Conservation (phyloP, 2,888 invertebrate genomes). For the Cremastobaeus sp. region DNA sequence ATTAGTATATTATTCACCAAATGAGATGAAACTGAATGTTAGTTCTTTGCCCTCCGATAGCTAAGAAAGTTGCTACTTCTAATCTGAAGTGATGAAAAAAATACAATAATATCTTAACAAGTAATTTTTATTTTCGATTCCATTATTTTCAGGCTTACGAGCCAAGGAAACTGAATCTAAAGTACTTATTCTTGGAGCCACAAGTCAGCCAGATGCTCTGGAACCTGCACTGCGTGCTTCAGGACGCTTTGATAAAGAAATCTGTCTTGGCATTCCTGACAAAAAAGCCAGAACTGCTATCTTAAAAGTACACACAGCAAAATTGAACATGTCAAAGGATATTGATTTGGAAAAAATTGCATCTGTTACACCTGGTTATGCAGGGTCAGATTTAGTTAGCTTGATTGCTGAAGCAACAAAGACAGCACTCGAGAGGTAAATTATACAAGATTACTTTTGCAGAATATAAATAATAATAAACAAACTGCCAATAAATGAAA, state of each 20-base stretch:
- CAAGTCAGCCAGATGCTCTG: conserved; percentile 93
- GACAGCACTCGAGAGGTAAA: conserved; percentile 41
- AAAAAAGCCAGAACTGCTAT: conserved; percentile 89
- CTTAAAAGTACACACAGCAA: conserved; percentile 84
- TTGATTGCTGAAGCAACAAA: conserved; percentile 87
- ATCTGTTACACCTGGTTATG: conserved; percentile 94
- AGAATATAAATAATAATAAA: too few species aligned
- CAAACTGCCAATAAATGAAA: conserved; percentile 64
- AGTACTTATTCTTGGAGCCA: conserved; percentile 95
- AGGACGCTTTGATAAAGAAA: conserved; percentile 96
- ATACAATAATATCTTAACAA: too few species aligned
- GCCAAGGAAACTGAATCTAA: conserved; percentile 80
- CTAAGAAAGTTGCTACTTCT: too few species aligned
- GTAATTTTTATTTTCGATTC: too few species aligned
- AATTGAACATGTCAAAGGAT: conserved; percentile 84
- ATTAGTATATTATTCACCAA: too few species aligned
- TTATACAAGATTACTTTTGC: background rate
- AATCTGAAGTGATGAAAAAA: too few species aligned
- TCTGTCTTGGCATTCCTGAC: conserved; percentile 95
- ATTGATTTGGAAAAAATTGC: conserved; percentile 88
- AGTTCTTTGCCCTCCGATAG: too few species aligned
- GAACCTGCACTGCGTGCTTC: conserved; percentile 95
- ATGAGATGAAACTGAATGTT: too few species aligned
- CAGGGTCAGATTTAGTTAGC: conserved; percentile 94
- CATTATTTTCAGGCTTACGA: conserved; percentile 79